Base-by-base conservation (phyloP, 2,113 vertebrate genomes). In the human (Homo sapiens) region DNA sequence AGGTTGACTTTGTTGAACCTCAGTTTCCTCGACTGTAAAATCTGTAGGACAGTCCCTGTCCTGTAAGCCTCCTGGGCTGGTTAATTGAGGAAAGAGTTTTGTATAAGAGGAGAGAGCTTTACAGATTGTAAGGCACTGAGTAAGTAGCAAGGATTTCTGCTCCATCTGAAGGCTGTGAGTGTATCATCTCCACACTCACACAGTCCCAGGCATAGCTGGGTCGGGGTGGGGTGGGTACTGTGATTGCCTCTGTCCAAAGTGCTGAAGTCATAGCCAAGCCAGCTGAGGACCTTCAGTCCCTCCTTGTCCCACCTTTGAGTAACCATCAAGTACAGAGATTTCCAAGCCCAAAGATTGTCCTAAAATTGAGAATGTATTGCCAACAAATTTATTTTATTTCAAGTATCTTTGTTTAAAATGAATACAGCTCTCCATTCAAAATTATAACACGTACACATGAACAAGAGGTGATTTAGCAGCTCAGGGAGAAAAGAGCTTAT, bases 211-310 rank as follows among this genome's bases (percentile, higher is more conserved):
- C 90, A 43, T 3, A 89, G 82, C 70, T 9, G 3, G 8, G 32
- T 55, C 17, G 52, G 18, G 52, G 18, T 18, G 18, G 6, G 52
- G 52, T 55, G 52, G 89, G 18, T 25, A 25, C 25, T 0, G 1
- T 80, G 20, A 35, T 94, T 73, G 79, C 52, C 96, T 98, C 97
- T 98, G 97, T 98, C 98, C 98, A 97, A 85, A 98, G 98, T 97
- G 94, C 97, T 97, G 97, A 98, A 98, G 93, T 95, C 90, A 93
- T 89, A 94, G 76, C 81, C 66, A 66, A 96, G n/a, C 16, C 57
- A 8, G 27, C 38, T 59, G 66, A 40, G 27, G 82, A 70, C 61
- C 66, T 75, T 82, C 73, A 7, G 55, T 72, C 35, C 20, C 52
- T 76, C 72, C 96, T 92, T 80, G 25, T 79, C 40, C 45, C 8